These are phyloP conservation scores for Aphelocoma coerulescens DNA, from an alignment of 2,113 vertebrate genomes.

Conservation along the genomic window DNA sequence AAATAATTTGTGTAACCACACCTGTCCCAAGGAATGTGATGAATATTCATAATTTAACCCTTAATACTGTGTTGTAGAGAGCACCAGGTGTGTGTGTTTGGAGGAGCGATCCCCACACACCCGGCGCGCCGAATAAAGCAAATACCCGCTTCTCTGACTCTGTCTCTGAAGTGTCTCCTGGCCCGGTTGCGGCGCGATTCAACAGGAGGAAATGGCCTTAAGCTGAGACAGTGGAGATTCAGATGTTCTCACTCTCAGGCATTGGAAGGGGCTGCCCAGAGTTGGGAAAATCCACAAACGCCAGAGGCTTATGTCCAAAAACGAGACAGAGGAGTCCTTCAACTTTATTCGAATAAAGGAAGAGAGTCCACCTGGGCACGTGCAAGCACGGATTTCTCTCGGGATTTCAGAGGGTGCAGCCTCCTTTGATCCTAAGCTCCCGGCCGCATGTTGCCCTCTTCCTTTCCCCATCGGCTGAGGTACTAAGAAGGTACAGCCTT, in stretches of 20 bases:
- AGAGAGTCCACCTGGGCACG: too few relatives aligned
- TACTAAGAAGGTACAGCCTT: neutral
- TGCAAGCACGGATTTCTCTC: too few relatives aligned
- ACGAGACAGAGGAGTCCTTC: neutral
- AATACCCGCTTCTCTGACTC: too few relatives aligned
- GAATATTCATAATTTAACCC: too few relatives aligned
- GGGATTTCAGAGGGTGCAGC: neutral
- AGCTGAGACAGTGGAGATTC: neutral
- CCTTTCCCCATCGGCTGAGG: neutral
- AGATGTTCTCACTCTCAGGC: neutral
- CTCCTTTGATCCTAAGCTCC: neutral
- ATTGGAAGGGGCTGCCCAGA: neutral
- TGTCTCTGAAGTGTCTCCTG: too few relatives aligned
- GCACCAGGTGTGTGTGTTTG: too few relatives aligned
- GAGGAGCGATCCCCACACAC: too few relatives aligned
- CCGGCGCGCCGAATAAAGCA: too few relatives aligned
- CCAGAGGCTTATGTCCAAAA: neutral
- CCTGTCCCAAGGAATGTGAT: too few relatives aligned
- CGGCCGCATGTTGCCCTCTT: neutral
- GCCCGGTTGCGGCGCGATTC: too few relatives aligned
- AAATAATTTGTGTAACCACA: too few relatives aligned
- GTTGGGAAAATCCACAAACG: neutral
- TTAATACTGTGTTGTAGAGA: too few relatives aligned
- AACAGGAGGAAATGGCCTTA: neutral
- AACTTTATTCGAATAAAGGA: neutral